phyloP scores from a whole-genome alignment of 2,888 invertebrate species.

The Acrocyrtus sp. region DNA sequence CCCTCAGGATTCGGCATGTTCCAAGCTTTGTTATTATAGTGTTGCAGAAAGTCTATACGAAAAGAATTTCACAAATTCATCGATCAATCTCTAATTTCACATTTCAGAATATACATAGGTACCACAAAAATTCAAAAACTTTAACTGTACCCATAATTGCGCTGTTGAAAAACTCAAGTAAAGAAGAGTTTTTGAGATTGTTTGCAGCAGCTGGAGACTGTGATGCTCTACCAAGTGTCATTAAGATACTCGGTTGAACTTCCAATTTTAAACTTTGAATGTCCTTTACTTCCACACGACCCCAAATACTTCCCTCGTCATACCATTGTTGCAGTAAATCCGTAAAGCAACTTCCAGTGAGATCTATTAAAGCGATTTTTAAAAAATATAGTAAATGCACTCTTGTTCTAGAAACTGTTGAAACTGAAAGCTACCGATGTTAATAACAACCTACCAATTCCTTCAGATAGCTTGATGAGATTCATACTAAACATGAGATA shows the following conservation, averaged over 20 bases:
- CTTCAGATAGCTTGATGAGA: slow-evolving; percentile 56
- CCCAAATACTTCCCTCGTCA: slow-evolving; percentile 63
- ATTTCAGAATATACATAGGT: not conserved
- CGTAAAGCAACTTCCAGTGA: slow-evolving; percentile 34
- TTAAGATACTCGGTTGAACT: slow-evolving; percentile 75
- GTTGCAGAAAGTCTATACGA: not conserved
- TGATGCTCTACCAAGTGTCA: slow-evolving; percentile 81
- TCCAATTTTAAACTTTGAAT: slow-evolving; percentile 68
- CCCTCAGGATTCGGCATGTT: slow-evolving; percentile 20
- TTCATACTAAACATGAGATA: slow-evolving; percentile 79
- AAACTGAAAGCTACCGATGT: no score
- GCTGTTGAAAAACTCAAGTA: slow-evolving; percentile 74
- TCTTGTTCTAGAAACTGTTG: slow-evolving; percentile 4
- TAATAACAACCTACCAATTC: slow-evolving; percentile 43
- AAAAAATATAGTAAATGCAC: no score
- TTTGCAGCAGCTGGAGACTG: slow-evolving; percentile 82
- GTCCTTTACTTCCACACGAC: slow-evolving; percentile 71
- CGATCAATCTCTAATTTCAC: not conserved
- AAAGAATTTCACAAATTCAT: not conserved
- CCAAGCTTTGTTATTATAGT: no score
- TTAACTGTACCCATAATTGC: slow-evolving; percentile 73
- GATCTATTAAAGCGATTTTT: slow-evolving; percentile 15
- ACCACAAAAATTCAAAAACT: not conserved
- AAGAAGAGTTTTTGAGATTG: slow-evolving; percentile 80
- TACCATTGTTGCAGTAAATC: slow-evolving; percentile 56